A percentile compares a stretch with the other conserved stretches of the same genome.
Conservation (phyloP, 2,113 vertebrate species). For the Pongo pygmaeus region DNA sequence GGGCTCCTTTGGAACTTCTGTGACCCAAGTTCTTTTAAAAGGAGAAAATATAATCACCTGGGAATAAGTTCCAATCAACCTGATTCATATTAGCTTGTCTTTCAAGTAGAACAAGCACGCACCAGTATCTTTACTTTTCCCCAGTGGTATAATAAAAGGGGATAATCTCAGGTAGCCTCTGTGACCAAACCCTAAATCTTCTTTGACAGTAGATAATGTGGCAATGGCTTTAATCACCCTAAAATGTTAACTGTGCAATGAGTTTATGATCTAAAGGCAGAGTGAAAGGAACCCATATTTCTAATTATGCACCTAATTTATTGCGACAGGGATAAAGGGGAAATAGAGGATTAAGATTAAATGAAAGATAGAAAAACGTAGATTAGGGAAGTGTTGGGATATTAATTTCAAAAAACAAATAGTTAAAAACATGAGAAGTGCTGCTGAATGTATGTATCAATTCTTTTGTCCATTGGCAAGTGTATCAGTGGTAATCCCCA, state of each 20-base stretch:
- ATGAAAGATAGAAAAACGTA: neutral
- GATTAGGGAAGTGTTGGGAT: neutral
- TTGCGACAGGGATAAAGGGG: neutral
- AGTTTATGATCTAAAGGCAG: slow-evolving; percentile 5
- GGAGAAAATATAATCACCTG: neutral
- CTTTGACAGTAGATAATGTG: neutral
- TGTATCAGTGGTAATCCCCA: neutral
- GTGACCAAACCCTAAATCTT: neutral
- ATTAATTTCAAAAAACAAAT: neutral
- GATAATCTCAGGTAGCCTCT: neutral
- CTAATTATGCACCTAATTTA: neutral
- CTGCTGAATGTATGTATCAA: neutral
- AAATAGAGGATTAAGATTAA: slow-evolving; percentile 34
- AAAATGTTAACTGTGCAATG: neutral
- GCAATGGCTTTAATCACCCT: neutral
- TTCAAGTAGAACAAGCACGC: neutral
- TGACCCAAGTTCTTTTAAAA: neutral
- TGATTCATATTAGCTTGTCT: neutral
- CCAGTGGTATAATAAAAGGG: neutral
- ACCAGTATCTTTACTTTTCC: neutral
- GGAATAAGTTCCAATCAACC: neutral
- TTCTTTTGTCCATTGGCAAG: neutral
- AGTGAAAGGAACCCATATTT: neutral
- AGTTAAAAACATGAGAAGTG: neutral
- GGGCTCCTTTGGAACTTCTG: neutral